These are phyloP conservation scores for Sakesphorus luctuosus DNA, from an alignment of 2,113 vertebrate genomes.

Conservation along the genomic window DNA sequence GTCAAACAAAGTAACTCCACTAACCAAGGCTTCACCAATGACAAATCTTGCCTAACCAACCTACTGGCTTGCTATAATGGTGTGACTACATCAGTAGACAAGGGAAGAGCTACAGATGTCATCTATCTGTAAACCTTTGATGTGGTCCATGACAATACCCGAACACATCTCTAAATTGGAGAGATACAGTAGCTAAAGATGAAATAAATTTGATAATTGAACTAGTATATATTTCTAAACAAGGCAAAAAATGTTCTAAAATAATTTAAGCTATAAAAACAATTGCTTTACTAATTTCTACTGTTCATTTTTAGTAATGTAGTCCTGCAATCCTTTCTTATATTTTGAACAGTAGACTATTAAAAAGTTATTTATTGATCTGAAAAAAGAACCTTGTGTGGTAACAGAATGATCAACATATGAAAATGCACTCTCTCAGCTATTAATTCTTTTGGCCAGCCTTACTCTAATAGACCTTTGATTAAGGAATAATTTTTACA, in stretches of 20 bases:
- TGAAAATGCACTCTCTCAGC: background rate
- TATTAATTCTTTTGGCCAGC: background rate
- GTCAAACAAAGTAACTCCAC: background rate
- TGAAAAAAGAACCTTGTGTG: background rate
- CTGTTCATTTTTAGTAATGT: background rate
- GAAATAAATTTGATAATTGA: background rate
- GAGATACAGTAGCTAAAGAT: background rate
- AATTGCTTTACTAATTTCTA: background rate
- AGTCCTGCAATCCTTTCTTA: background rate
- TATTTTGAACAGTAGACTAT: background rate
- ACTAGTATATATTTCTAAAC: background rate
- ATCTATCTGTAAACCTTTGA: background rate
- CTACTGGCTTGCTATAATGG: rapidly evolving
- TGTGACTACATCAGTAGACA: background rate
- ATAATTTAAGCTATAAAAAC: background rate
- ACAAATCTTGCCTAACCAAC: background rate
- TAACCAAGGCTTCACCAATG: background rate
- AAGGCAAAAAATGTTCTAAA: background rate
- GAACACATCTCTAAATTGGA: background rate
- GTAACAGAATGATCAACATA: background rate
- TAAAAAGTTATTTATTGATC: background rate
- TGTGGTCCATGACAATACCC: background rate
- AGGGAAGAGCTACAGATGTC: background rate
- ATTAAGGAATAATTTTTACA: background rate
- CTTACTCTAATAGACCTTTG: background rate